Evolutionary conservation across 2,113 vertebrate genomes (phyloP).

Genomic region (Cariama cristata): DNA sequence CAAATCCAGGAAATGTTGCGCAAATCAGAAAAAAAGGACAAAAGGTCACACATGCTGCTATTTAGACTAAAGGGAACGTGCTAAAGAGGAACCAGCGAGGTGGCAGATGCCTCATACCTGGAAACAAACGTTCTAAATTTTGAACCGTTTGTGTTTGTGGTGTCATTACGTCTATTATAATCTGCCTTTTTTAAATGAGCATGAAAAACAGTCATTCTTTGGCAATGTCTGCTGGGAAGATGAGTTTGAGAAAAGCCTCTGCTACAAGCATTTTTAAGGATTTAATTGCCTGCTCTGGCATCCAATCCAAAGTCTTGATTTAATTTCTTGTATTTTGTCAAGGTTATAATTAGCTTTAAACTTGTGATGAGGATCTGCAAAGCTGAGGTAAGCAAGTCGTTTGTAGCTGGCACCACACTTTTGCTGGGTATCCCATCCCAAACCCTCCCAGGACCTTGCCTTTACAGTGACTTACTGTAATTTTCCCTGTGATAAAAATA

Average conservation of each 20-base stretch:
- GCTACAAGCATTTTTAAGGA: neutral
- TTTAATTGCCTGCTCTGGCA: neutral
- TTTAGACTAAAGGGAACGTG: neutral
- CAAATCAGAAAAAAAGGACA: neutral
- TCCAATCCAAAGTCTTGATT: neutral
- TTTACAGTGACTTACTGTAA: neutral
- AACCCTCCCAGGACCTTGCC: neutral
- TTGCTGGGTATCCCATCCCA: neutral
- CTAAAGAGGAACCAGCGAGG: neutral
- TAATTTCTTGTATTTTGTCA: neutral
- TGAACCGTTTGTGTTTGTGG: neutral
- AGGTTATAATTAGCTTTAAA: constrained; percentile 35
- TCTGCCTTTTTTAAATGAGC: neutral
- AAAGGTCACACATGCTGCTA: neutral
- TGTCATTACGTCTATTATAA: neutral
- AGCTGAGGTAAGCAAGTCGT: neutral
- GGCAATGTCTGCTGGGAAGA: neutral
- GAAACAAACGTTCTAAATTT: neutral
- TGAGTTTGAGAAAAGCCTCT: neutral
- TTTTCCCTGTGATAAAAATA: neutral
- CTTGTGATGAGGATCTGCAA: neutral
- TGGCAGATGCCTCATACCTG: neutral
- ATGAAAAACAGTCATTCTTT: neutral
- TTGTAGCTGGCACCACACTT: neutral
- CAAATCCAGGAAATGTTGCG: neutral